Conservation (phyloP, 2,113 vertebrate species). For the Solea solea region DNA sequence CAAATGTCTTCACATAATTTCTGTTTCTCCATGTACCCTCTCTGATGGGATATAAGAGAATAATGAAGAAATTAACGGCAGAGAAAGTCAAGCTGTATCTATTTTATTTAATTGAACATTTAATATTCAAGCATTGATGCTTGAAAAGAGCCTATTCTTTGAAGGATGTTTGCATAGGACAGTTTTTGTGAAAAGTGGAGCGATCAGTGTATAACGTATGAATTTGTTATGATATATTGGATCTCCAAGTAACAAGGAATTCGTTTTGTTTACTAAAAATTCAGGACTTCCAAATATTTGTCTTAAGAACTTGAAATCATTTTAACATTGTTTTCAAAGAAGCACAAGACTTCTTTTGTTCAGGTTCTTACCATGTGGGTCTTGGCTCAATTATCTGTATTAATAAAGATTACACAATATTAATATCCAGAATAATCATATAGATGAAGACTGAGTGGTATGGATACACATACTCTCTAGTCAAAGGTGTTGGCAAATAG, state of each 20-base stretch:
- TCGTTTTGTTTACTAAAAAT: slow-evolving; percentile 8
- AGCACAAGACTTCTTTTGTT: slow-evolving; percentile 18
- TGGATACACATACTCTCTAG: not conserved
- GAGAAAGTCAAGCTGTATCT: slow-evolving; percentile 17
- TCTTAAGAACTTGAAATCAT: slow-evolving; percentile 4
- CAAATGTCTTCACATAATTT: slow-evolving; percentile 10
- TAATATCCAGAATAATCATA: slow-evolving; percentile 18
- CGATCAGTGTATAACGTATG: slow-evolving; percentile 5
- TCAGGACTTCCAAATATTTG: not conserved
- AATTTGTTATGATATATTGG: slow-evolving; percentile 3
- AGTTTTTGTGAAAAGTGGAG: slow-evolving; percentile 21
- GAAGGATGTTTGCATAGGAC: slow-evolving; percentile 9
- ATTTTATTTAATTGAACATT: slow-evolving; percentile 23
- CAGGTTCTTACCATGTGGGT: not conserved
- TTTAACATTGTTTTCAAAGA: slow-evolving; percentile 13
- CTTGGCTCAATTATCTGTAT: not conserved
- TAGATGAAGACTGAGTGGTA: not conserved
- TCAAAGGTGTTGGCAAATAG: not conserved
- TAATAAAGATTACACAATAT: not conserved
- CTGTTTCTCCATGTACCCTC: slow-evolving; percentile 8
- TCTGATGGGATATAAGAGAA: slow-evolving; percentile 10
- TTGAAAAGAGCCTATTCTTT: slow-evolving; percentile 38
- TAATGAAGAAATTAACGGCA: slow-evolving; percentile 1
- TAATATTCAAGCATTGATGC: slow-evolving; percentile 17
- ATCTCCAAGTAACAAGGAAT: slow-evolving; percentile 6